These are phyloP conservation scores for Anolis carolinensis DNA, from an alignment of 2,113 vertebrate species.

Conservation along the genomic window DNA sequence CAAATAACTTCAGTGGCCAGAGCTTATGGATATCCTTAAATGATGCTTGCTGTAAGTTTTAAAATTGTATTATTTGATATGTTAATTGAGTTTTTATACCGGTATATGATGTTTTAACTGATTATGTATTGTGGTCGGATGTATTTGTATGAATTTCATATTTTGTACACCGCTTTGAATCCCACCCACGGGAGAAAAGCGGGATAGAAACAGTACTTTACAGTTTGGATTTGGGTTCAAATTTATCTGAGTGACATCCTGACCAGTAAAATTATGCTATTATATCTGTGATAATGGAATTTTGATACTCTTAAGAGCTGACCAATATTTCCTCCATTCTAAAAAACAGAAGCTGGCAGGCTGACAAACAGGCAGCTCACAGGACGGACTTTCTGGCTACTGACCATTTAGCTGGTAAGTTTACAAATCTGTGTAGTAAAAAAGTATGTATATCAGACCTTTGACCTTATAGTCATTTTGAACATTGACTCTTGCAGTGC, in stretches of 20 bases:
- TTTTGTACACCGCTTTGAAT: no score
- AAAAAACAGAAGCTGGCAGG: constrained; percentile 96
- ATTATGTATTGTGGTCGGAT: no score
- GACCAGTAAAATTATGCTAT: not conserved
- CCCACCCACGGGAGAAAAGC: no score
- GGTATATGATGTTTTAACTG: no score
- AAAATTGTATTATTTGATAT: no score
- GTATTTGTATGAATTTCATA: no score
- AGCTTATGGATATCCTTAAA: no score
- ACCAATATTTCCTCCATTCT: not conserved
- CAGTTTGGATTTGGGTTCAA: not conserved
- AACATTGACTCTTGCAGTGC: not conserved
- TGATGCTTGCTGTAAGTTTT: no score
- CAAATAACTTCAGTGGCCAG: no score
- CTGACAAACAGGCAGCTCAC: constrained; percentile 91
- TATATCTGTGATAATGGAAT: not conserved
- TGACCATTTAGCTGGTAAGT: constrained; percentile 99
- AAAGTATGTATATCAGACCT: not conserved
- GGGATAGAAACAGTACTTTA: not conserved
- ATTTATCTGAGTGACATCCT: not conserved
- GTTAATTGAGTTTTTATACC: no score
- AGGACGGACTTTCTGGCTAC: constrained; percentile 99
- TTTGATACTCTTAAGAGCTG: not conserved
- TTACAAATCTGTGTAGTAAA: constrained; percentile 4
- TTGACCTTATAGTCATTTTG: not conserved